Conservation (phyloP, 2,797 vertebrate species). For the Argya squamiceps region DNA sequence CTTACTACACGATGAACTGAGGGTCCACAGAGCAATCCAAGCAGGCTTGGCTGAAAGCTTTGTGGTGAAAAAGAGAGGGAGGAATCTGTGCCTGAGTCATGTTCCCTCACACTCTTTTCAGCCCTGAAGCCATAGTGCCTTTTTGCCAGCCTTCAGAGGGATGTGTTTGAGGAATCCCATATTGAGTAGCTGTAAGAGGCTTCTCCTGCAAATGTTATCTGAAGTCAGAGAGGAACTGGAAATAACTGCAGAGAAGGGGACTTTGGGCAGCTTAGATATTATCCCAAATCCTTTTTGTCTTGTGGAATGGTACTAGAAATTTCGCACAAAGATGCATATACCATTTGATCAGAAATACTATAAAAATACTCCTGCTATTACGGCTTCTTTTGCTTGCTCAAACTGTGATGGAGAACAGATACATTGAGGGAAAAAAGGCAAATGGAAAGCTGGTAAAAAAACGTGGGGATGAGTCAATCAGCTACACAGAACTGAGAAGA, state of each 20-base stretch:
- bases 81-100: neutral
- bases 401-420: neutral
- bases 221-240: neutral
- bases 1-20: neutral
- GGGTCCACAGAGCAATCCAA: neutral
- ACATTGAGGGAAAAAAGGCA: neutral
- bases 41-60: neutral
- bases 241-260: neutral
- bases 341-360: neutral
- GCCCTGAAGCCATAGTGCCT: neutral
- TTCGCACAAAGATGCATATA: neutral
- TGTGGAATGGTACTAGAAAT: neutral
- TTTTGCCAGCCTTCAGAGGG: neutral
- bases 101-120: neutral
- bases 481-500: neutral
- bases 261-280: neutral
- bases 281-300: neutral
- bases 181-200: neutral
- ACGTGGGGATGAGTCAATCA: neutral
- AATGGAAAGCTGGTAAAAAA: neutral
- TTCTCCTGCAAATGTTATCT: neutral
- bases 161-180: neutral
- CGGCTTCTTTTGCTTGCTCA: neutral
- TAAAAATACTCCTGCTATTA: neutral
- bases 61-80: neutral